Evolutionary conservation across 2,113 vertebrate species (phyloP), one percentile per base, ranked within the genome.

Genomic region (Apteryx mantelli): DNA sequence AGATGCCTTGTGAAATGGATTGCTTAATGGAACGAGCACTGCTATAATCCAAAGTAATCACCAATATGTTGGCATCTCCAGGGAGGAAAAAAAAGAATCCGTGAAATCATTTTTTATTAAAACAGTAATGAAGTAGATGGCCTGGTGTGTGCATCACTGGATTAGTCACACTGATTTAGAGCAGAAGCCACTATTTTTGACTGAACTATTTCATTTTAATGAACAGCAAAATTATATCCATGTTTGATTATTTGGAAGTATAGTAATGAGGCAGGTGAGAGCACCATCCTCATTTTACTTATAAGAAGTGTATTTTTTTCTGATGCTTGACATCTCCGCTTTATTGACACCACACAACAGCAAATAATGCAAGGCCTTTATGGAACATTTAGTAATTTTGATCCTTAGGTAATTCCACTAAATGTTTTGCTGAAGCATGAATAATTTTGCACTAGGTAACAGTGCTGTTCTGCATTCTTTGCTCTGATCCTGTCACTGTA

Each of bases 61-160:
- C 61, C 89, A 91, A 75, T 86, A 86, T n/a, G 46, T 79, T 82
- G 89, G 8, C 3, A 13, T 95, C 84, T 95, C 91, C n/a, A 69
- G 81, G 84, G 91, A 91, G 30, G 5, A 26, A 12, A 70, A 82
- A 91, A 94, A 66, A 69, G 42, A 75, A 50, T 32, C 60, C 4
- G 3, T 79, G 66, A 88, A 96, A 91, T 93, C 5, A 88, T 71
- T 82, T 96, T 80, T 95, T 91, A 82, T 92, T 82, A 89, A 58
- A 91, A 19, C 86, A 69, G 86, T 95, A 91, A 92, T 8, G 36
- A 95, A 89, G 89, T 63, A 42, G 83, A 89, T 92, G 92, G 92
- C 91, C 78, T 82, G 86, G 81, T 85, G 78, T 65, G 75, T 93
- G 75, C 78, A 42, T 70, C 0, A 0, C 66, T 7, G 40, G 63